Evolutionary conservation across 2,797 vertebrate species (phyloP), one percentile per base, ranked within the genome.

Genomic region (Microchirus variegatus): DNA sequence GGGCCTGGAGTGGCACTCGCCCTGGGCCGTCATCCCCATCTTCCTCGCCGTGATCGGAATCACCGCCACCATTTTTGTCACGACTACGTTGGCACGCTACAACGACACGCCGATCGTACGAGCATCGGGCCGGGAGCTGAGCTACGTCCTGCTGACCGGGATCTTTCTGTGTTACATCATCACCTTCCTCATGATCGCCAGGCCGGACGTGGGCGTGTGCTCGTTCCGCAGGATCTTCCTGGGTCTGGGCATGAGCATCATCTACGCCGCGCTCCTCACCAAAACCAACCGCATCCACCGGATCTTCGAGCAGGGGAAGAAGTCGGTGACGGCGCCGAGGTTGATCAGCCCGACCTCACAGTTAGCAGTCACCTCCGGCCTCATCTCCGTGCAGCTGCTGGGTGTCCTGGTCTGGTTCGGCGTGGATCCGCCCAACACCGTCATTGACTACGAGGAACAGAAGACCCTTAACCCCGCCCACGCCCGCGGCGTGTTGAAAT

Each of bases 261-360:
- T 96, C 78, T 98, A 99, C 0, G 96, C 96, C 0, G 97, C 97
- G 3, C 93, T 99, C 15, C 91, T 99, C 44, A 99, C 97, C 38
- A 99, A 99, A 86, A 99, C 97, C 63, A 99, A 99, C 85, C 93
- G 97, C 63, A 99, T 99, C 88, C 97, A 96, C 75, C 94, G 97
- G 41, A 98, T 99, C 82, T 99, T 99, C 7, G 96, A 98, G 76
- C 95, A 98, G 85, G 97, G 97, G 55, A 98, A 98, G 90, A 95
- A 93, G 84, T 96, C 96, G 0, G 97, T 98, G 81, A 96, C 95
- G 0, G 94, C 97, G 0, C 97, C 97, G 0, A 75, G 95, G 79
- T 92, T 99, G 26, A 99, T 99, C 82, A 98, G 97, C 84, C 97
- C 97, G 26, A 96, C 96, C 0, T 98, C 97, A 0, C 97, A 99